A percentile compares a stretch with the other conserved stretches of the same genome.
phyloP scores from a whole-genome alignment of 2,797 vertebrate genomes.

The Chelmon rostratus region DNA sequence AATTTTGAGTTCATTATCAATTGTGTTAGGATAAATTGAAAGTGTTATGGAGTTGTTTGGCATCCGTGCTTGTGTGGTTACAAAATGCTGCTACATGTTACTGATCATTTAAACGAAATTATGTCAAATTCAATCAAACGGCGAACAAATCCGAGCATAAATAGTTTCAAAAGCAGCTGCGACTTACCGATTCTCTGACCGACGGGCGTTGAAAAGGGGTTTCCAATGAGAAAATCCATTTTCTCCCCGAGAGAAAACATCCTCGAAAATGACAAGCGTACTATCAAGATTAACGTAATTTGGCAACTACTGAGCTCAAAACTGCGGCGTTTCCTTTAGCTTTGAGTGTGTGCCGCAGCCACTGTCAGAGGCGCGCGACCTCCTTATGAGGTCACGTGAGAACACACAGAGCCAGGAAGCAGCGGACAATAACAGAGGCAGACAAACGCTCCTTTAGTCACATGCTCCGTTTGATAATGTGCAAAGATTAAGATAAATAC shows the following conservation, averaged over 20 bases:
- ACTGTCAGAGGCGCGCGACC: constrained; percentile 50
- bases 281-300: rapidly evolving
- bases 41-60: rapidly evolving
- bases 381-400: constrained; percentile 79
- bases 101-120: background rate
- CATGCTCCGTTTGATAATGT: background rate
- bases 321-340: constrained; percentile 39
- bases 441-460: background rate
- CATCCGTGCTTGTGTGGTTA: rapidly evolving
- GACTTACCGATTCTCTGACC: constrained; percentile 87
- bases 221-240: constrained; percentile 86
- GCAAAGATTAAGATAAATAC: background rate
- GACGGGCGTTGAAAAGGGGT: constrained; percentile 85
- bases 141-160: background rate
- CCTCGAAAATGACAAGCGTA: background rate
- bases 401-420: constrained; percentile 42
- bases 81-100: rapidly evolving
- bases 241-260: constrained; percentile 79
- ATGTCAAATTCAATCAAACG: background rate
- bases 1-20: constrained; percentile 3
- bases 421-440: background rate
- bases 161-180: constrained; percentile 17
- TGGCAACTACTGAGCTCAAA: background rate
- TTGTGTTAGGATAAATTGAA: background rate
- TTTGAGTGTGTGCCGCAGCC: constrained; percentile 12